A percentile compares a stretch with the other conserved stretches of the same genome.
phyloP scores from a whole-genome alignment of 2,113 vertebrate genomes.

The Pygoscelis adeliae region DNA sequence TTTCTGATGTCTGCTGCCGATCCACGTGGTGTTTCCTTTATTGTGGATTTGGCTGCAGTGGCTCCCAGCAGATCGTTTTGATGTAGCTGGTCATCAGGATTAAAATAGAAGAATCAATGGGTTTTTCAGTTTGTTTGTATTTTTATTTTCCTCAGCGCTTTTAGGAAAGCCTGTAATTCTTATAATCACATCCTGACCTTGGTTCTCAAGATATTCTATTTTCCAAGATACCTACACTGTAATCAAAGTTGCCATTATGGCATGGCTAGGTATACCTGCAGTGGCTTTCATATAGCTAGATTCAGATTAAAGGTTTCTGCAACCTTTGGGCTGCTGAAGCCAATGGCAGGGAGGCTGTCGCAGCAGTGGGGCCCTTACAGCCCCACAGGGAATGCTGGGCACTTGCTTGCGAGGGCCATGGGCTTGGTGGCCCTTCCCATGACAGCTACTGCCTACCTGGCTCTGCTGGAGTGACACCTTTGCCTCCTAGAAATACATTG shows the following conservation, averaged over 20 bases:
- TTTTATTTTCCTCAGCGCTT: not conserved
- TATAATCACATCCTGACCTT: not conserved
- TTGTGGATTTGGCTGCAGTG: not conserved
- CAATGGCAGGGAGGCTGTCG: not conserved
- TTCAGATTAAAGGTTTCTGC: conserved; percentile 28
- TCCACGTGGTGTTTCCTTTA: not conserved
- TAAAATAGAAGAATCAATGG: conserved; percentile 1
- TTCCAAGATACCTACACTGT: not conserved
- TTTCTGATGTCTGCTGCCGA: not conserved
- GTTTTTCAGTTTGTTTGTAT: not conserved
- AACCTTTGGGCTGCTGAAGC: not conserved
- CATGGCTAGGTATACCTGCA: not conserved
- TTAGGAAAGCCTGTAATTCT: not conserved
- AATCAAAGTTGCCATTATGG: not conserved
- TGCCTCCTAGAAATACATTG: not conserved
- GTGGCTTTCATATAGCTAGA: not conserved
- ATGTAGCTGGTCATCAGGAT: not conserved
- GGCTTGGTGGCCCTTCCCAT: not conserved
- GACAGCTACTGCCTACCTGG: not conserved
- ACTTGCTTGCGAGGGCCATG: not conserved
- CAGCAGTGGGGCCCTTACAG: not conserved
- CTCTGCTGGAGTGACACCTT: not conserved
- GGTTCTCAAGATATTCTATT: not conserved
- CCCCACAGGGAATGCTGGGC: not conserved
- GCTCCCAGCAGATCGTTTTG: not conserved